Base-by-base conservation (phyloP, 2,888 invertebrate species). In the Cheilosia scutellata region DNA sequence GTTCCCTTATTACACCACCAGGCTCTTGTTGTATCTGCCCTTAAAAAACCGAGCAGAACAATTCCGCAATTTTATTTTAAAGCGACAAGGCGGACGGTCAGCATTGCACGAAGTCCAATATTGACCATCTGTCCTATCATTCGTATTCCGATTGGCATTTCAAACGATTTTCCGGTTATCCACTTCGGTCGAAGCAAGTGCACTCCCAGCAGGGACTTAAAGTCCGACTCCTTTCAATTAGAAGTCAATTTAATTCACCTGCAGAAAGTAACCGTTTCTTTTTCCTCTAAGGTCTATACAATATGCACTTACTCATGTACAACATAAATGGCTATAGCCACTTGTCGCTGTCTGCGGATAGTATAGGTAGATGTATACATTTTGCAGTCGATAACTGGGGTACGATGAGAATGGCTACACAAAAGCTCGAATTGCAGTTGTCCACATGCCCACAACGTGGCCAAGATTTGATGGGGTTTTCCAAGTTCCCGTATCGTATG, bases 211-310 rank as follows among this genome's bases (percentile, higher is more conserved):
- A 68, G 60, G 62, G 47, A 57, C 40, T n/a, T 60, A 1, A 27
- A 51, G 37, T 20, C 44, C 37, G 31, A 62, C 57, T 71, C 71
- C 72, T 71, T 77, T 53, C 75, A 70, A 62, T 65, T 71, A 66
- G 75, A 58, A 65, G 70, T 80, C 75, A 76, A 76, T 84, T 75
- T 60, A 71, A 55, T 80, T 75, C 75, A 84, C 79, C 84, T 84
- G 79, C 79, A 84, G 75, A 58, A 40, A 55, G 47, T 47, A 51
- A 70, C 6, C 13, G 20, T 42, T 70, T 60, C 40, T 29, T 37
- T 53, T 40, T 40, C 62, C 62, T 58, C 49, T 72, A 44, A 62
- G 51, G 68, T 70, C 68, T 16, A 44, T 44, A 37, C 37, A 37
- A 37, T 37, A 63, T 79, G 71, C 72, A 80, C 63, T 51, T 66